Evolutionary conservation across 2,113 vertebrate genomes (phyloP).

Genomic region (Nannobrachium achirus): DNA sequence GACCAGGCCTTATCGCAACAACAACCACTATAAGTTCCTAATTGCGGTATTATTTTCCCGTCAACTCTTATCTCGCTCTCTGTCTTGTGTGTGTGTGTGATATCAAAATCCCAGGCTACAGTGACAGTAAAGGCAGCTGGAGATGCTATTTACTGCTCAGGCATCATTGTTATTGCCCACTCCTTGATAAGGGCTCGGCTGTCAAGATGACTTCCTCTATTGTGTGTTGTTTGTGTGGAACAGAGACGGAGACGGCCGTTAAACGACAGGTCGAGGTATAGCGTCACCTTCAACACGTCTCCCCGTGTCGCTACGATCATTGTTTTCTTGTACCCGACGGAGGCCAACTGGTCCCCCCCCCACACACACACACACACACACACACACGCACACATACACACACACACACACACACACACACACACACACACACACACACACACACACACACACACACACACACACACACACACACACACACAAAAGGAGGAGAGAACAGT

Average conservation of each 20-base stretch:
- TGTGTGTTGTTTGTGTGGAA: conserved; percentile 22
- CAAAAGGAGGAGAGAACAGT: background rate
- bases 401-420: no score
- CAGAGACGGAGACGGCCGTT: conserved; percentile 28
- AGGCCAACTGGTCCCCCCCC: conserved; percentile 34
- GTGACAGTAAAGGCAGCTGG: conserved; percentile 37
- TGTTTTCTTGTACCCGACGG: conserved; percentile 24
- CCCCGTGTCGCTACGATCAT: conserved; percentile 16
- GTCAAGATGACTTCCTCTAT: conserved; percentile 43
- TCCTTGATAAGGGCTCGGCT: conserved; percentile 68
- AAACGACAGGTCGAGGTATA: conserved; percentile 28
- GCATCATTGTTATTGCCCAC: conserved; percentile 51
- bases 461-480: background rate
- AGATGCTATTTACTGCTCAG: conserved; percentile 58
- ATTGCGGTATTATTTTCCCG: conserved; percentile 68
- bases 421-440: background rate
- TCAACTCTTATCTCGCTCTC: conserved; percentile 52
- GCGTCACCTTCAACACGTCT: conserved; percentile 11
- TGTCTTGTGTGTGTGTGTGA: no score
- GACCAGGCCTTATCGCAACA: conserved; percentile 62
- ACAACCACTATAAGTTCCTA: conserved; percentile 52
- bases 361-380: no score
- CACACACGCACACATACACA: no score
- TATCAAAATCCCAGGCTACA: conserved; percentile 57
- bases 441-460: no score